Evolutionary conservation across 2,888 invertebrate genomes (phyloP), one percentile per base, ranked within the genome.

Genomic region (Oxytorus armatus): DNA sequence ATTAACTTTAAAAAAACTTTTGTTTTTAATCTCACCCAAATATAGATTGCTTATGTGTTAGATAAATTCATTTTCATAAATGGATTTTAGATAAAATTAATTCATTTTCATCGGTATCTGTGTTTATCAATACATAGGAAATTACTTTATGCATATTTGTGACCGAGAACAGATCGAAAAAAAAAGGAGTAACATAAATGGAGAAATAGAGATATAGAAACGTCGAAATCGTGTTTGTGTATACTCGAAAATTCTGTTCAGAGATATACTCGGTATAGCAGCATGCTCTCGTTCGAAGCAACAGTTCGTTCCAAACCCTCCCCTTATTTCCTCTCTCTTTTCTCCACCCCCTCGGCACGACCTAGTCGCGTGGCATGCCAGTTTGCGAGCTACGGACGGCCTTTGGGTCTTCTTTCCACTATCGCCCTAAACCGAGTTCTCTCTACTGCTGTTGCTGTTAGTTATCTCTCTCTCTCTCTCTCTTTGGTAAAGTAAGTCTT

Each of bases 241-340:
- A 88, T 63, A 68, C 76, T 84, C 77, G 65, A 77, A 75, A 82
- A 78, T 78, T 75, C 51, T 55, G 77, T 80, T 42, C 59, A 47
- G 42, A 76, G 53, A 68, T 57, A n/a, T n/a, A 80, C 69, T 51
- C 57, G 66, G 51, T 53, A 70, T 59, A 74, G 55, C 65, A 78
- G 77, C 80, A 76, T 79, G 82, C 82, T 89, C 88, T 88, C 86
- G 85, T 85, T 68, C 84, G 90, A 90, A 90, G 90, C 90, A 90
- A 90, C 90, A 90, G 90, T 90, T 90, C 90, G 90, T 85, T 89
- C 80, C 83, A 55, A 74, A 55, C 65, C 65, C 74, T 36, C 74
- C 74, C 51, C 65, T 25, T 10, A 16, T 21, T 53, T 25, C 14
- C 65, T 33, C 84, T 81, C 81, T 59, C 65, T 29, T 61, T 72